A percentile compares a stretch with the other conserved stretches of the same genome.
Conservation (phyloP, 2,888 invertebrate species). For the Mythimna pallens region DNA sequence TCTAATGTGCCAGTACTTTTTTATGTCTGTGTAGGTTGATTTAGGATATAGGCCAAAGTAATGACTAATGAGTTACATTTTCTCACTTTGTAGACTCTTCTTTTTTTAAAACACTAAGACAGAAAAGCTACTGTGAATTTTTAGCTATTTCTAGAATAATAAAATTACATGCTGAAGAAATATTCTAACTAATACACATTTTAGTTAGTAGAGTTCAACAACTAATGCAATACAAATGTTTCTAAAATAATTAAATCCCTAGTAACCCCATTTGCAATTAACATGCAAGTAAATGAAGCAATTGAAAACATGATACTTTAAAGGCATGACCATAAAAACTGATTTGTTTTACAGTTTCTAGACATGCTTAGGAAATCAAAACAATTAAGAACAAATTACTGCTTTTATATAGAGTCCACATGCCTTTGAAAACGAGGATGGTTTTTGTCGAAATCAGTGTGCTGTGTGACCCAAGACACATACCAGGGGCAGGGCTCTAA, state of each 20-base stretch:
- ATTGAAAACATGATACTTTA: slow-evolving; percentile 30
- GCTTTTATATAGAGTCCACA: not conserved
- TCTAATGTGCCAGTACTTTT: slow-evolving; percentile 24
- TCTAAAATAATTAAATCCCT: slow-evolving; percentile 4
- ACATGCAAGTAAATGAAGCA: slow-evolving; percentile 32
- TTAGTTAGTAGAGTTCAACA: too few relatives aligned
- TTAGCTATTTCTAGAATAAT: not conserved
- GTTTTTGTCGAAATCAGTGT: too few relatives aligned
- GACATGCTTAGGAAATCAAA: slow-evolving; percentile 22
- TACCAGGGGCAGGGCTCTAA: too few relatives aligned
- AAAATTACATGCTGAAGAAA: not conserved
- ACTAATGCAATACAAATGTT: not conserved
- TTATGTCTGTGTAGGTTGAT: not conserved
- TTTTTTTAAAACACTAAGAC: not conserved
- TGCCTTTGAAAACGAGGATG: too few relatives aligned
- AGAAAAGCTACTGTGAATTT: not conserved
- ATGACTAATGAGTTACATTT: not conserved
- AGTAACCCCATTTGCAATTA: slow-evolving; percentile 18
- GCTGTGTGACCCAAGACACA: too few relatives aligned
- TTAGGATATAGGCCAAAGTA: not conserved
- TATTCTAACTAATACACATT: not conserved
- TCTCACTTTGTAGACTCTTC: not conserved
- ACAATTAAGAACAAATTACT: slow-evolving; percentile 8
- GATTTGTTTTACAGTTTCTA: slow-evolving; percentile 19
- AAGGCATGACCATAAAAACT: slow-evolving; percentile 6